Percentiles rank a stretch among this genome's conserved stretches.
Conservation (phyloP, 2,797 vertebrate genomes). For the Vireo griseus region DNA sequence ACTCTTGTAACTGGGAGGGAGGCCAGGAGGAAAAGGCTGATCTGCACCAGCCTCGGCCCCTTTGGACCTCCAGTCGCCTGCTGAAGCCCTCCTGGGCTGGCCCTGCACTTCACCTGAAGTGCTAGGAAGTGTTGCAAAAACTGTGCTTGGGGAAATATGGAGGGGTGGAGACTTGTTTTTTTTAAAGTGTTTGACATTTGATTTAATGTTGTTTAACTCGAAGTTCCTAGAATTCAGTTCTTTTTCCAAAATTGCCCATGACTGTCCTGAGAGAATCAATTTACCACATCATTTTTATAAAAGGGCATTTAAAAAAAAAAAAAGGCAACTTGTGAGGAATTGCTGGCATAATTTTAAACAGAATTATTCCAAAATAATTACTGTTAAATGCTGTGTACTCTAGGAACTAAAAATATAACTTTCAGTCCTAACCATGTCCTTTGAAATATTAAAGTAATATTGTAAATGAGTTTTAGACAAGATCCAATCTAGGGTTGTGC, state of each 20-base stretch:
- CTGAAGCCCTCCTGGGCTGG: neutral
- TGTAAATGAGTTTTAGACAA: neutral
- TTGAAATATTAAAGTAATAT: neutral
- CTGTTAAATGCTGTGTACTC: neutral
- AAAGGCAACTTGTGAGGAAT: neutral
- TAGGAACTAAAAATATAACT: neutral
- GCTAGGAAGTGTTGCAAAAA: neutral
- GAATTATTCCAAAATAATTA: neutral
- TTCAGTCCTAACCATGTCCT: neutral
- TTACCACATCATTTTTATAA: neutral
- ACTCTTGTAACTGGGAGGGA: neutral
- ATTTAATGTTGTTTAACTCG: neutral
- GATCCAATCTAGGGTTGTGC: neutral
- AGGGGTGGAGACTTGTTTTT: neutral
- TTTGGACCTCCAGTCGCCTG: neutral
- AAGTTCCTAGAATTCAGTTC: neutral
- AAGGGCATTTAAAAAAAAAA: neutral
- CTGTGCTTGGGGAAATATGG: neutral
- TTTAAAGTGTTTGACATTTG: neutral
- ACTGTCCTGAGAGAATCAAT: neutral
- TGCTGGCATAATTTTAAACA: neutral
- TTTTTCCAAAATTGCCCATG: neutral
- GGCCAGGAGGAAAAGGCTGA: neutral
- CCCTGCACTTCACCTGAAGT: neutral
- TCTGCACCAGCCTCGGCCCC: neutral